These are phyloP conservation scores for Callocephalon fimbriatum DNA, from an alignment of 2,113 vertebrate genomes.

Conservation along the genomic window DNA sequence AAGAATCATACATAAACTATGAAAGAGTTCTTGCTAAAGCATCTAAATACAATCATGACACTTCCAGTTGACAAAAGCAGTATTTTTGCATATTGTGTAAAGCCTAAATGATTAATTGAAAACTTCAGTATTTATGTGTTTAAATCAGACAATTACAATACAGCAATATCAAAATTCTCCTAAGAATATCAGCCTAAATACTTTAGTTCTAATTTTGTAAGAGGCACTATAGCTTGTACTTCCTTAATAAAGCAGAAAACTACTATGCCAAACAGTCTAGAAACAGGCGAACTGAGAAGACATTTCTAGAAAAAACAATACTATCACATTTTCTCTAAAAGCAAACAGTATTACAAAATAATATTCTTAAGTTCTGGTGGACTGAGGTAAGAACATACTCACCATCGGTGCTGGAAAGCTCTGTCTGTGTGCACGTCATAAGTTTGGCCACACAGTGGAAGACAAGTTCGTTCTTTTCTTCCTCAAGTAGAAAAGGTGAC, in stretches of 20 bases:
- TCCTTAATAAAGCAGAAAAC: background rate
- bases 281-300: background rate
- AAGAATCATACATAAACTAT: background rate
- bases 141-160: background rate
- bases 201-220: background rate
- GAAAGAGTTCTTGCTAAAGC: background rate
- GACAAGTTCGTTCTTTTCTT: slow-evolving; percentile 86
- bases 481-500: slow-evolving; percentile 81
- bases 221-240: background rate
- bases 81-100: background rate
- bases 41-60: background rate
- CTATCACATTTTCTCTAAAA: background rate
- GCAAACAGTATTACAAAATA: background rate
- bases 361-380: background rate
- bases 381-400: slow-evolving; percentile 46
- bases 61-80: background rate
- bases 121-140: background rate
- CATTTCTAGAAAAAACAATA: background rate
- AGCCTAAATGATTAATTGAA: background rate
- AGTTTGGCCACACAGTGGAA: slow-evolving; percentile 86
- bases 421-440: slow-evolving; percentile 82
- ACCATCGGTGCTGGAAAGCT: slow-evolving; percentile 77
- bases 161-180: background rate
- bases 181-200: background rate
- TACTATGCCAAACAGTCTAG: background rate